Conservation (phyloP, 2,888 invertebrate genomes). For the Iphiclides podalirius region DNA sequence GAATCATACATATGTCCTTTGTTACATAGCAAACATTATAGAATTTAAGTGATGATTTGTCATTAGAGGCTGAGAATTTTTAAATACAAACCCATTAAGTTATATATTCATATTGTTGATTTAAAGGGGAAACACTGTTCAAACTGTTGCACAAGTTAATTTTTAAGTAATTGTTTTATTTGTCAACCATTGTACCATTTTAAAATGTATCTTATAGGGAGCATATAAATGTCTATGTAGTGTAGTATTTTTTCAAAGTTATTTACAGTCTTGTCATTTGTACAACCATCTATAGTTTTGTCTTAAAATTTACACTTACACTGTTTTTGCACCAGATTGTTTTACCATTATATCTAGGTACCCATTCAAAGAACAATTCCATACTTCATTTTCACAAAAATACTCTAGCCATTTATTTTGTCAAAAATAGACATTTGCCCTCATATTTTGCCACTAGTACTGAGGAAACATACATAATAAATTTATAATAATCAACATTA, state of each 20-base stretch:
- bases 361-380: conserved; percentile 70
- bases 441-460: conserved; percentile 63
- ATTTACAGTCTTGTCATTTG: conserved; percentile 74
- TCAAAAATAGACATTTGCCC: conserved; percentile 74
- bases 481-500: conserved; percentile 75
- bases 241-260: conserved; percentile 39
- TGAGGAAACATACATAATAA: conserved; percentile 73
- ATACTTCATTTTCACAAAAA: conserved; percentile 72
- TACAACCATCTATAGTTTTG: conserved; percentile 62
- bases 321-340: conserved; percentile 49
- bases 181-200: conserved; percentile 1
- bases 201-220: conserved; percentile 16
- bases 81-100: not conserved
- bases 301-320: conserved; percentile 56
- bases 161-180: too few relatives aligned
- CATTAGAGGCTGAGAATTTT: not conserved
- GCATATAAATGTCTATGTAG: conserved; percentile 25
- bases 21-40: not conserved
- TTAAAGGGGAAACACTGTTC: too few relatives aligned
- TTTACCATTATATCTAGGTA: conserved; percentile 60
- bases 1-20: not conserved
- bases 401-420: conserved; percentile 65
- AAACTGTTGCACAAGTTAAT: too few relatives aligned
- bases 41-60: not conserved
- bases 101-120: not conserved